Evolutionary conservation across 2,888 invertebrate species (phyloP).

Genomic region (Hyposoter dolosus): DNA sequence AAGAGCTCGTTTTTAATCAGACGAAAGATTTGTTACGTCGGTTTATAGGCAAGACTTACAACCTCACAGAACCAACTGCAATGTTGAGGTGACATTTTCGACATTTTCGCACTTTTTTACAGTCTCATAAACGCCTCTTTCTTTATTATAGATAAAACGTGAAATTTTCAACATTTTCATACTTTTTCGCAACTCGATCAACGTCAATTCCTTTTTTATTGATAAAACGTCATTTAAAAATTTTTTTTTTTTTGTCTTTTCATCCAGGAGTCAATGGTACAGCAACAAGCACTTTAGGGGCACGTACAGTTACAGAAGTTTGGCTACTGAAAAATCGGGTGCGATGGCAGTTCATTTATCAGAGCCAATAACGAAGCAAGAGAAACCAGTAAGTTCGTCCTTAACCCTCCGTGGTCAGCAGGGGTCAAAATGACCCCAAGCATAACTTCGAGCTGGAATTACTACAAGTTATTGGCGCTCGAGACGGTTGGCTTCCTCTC

Average conservation of each 20-base stretch:
- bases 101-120: not conserved
- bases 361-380: constrained; percentile 84
- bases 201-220: not conserved
- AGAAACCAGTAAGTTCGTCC: constrained; percentile 78
- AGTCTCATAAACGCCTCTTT: not conserved
- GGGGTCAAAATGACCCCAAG: too few relatives aligned
- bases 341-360: constrained; percentile 86
- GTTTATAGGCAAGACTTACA: constrained; percentile 85
- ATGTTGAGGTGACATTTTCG: constrained; percentile 84
- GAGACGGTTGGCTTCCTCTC: too few relatives aligned
- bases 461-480: too few relatives aligned
- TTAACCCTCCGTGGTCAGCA: too few relatives aligned
- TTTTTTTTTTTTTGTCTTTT: not conserved
- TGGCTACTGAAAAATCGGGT: constrained; percentile 85
- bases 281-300: constrained; percentile 90
- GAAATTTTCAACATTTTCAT: not conserved
- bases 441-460: too few relatives aligned
- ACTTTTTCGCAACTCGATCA: not conserved
- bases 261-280: constrained; percentile 89
- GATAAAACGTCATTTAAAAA: not conserved
- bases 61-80: constrained; percentile 79
- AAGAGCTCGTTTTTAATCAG: constrained; percentile 85
- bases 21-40: constrained; percentile 85
- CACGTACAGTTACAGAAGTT: constrained; percentile 88
- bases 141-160: not conserved